A percentile compares a stretch with the other conserved stretches of the same genome.
phyloP scores from a whole-genome alignment of 2,113 vertebrate species.

The Numenius arquata region DNA sequence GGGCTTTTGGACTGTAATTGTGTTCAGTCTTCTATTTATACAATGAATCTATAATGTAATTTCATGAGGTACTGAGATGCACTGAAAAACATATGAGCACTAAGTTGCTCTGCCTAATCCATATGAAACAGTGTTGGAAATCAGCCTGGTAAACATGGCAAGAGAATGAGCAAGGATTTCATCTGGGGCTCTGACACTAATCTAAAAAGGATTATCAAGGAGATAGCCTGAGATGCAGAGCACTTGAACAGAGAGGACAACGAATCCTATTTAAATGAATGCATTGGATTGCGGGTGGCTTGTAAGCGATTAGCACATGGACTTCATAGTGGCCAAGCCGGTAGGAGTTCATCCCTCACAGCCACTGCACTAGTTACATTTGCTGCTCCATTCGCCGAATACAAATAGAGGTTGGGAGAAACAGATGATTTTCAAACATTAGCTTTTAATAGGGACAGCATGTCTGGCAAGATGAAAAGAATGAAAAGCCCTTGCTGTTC shows the following conservation, averaged over 20 bases:
- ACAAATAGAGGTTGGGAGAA: background rate
- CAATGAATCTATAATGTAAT: slow-evolving; percentile 83
- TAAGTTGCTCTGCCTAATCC: slow-evolving; percentile 70
- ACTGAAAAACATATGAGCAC: slow-evolving; percentile 63
- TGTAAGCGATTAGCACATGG: background rate
- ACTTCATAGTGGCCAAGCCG: background rate
- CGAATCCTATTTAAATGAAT: background rate
- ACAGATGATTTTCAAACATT: slow-evolving; percentile 34
- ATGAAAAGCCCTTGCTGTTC: background rate
- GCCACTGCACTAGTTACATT: background rate
- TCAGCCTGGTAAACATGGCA: slow-evolving; percentile 57
- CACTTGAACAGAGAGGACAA: background rate
- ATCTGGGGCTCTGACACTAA: slow-evolving; percentile 45
- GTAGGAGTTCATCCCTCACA: slow-evolving; percentile 24
- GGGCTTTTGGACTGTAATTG: slow-evolving; percentile 56
- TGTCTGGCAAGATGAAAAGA: background rate
- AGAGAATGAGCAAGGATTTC: slow-evolving; percentile 28
- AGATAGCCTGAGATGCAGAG: background rate
- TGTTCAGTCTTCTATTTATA: slow-evolving; percentile 73
- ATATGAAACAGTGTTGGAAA: slow-evolving; percentile 78
- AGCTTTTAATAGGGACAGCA: slow-evolving; percentile 10
- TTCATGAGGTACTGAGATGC: slow-evolving; percentile 75
- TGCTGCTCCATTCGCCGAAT: background rate
- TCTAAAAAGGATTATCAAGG: slow-evolving; percentile 57
- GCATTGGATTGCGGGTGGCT: background rate